Evolutionary conservation across 1,140 invertebrate genomes (phyloP), one percentile per base, ranked within the genome.

Genomic region (Pseudomyrmex sp.): DNA sequence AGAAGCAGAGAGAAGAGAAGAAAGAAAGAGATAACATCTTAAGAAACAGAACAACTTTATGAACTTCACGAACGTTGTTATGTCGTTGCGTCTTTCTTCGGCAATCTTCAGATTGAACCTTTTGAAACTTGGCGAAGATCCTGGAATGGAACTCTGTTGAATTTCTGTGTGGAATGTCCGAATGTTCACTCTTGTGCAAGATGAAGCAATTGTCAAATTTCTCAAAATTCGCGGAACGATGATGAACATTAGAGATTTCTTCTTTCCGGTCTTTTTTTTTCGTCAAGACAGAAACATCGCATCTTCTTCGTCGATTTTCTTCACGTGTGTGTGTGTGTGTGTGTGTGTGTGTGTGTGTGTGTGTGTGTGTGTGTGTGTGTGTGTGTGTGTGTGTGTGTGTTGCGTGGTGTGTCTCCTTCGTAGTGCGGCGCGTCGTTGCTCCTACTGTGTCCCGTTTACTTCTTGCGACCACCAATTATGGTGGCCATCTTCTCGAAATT

Each of bases 401-500:
- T 10, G 20, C 10, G 52, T 65, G 20, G 46, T 69, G 44, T 72
- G 54, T 70, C 76, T 44, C 46, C 74, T 74, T 87, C 74, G 74
- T 68, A 65, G 73, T 82, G 82, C 63, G 65, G 82, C 62, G 61
- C 69, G 63, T 87, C 69, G 68, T 48, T 88, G 54, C 63, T 84
- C 68, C 54, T 44, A 59, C 61, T 58, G 18, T 65, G 62, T 75
- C 54, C 83, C 89, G 89, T 90, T 93, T 94, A 94, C 88, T 94
- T 93, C 90, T 92, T 94, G 90, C 94, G 92, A 89, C 95, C 95
- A 35, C 35, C 35, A 35, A 35, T 35, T 91, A 96, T 35, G 93
- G 91, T 95, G 89, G 95, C 95, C 95, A 96, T 96, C 90, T 95
- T 94, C 86, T 95, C 94, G 90, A 95, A 95, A 88, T 95, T 95